Evolutionary conservation across 2,797 vertebrate genomes (phyloP).

Genomic region (Diceros bicornis): DNA sequence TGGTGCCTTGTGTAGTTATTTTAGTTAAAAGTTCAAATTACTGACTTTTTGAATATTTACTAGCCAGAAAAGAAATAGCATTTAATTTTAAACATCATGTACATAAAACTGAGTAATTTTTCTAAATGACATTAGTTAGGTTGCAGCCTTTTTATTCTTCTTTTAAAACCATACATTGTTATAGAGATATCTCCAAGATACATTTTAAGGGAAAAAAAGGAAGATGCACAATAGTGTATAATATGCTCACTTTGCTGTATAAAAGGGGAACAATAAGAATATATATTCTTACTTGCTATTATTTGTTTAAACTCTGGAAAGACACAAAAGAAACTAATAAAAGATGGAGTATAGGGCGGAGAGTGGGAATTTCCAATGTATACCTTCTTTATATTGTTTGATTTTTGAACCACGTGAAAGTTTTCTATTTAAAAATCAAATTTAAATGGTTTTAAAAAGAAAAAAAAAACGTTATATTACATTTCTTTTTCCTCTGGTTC

Average conservation of each 20-base stretch:
- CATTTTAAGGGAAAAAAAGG: not conserved
- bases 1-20: not conserved
- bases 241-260: not conserved
- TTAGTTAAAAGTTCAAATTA: constrained; percentile 29
- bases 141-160: not conserved
- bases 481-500: constrained; percentile 38
- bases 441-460: not conserved
- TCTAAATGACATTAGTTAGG: not conserved
- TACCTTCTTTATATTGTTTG: not conserved
- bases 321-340: not conserved
- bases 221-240: not conserved
- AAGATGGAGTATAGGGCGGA: not conserved
- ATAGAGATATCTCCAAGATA: not conserved
- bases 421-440: constrained; percentile 21
- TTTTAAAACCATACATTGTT: not conserved
- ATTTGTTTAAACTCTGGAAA: constrained; percentile 43
- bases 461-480: not conserved
- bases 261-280: not conserved
- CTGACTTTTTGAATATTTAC: not conserved
- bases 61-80: not conserved
- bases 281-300: not conserved
- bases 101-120: not conserved
- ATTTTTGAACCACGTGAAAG: constrained; percentile 30
- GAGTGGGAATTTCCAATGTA: not conserved
- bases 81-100: not conserved